phyloP scores from a whole-genome alignment of 92 coral and sea anemone genomes.

The Zoanthus solanderi region DNA sequence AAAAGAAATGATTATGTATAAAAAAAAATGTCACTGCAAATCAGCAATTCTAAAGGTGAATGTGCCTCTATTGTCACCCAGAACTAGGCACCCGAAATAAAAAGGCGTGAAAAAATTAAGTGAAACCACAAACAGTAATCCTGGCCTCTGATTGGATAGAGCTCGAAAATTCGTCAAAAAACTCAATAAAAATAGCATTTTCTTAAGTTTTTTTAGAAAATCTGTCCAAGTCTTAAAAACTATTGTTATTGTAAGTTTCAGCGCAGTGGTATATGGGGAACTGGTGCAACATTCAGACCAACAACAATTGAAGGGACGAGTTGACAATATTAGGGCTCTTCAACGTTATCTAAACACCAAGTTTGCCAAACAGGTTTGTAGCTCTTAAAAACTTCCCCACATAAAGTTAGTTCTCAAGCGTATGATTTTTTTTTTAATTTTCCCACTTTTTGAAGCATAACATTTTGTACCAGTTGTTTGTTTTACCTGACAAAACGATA shows the following conservation, averaged over 20 bases:
- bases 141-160: conserved; percentile 13
- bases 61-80: too few species aligned
- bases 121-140: conserved; percentile 2
- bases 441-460: conserved; percentile 36
- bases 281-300: conserved; percentile 24
- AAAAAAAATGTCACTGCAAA: too few species aligned
- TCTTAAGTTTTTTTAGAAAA: background rate
- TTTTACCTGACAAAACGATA: background rate
- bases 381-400: background rate
- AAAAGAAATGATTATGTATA: too few species aligned
- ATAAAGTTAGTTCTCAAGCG: background rate
- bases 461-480: background rate
- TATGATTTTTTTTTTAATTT: conserved; percentile 27
- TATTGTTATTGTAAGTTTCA: conserved; percentile 10
- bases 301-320: conserved; percentile 23
- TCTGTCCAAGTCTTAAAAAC: background rate
- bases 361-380: conserved; percentile 58
- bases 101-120: background rate
- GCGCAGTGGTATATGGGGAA: conserved; percentile 16
- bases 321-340: conserved; percentile 41
- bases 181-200: background rate
- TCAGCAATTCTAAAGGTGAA: too few species aligned
- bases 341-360: conserved; percentile 64
- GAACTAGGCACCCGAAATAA: background rate
- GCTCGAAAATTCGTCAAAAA: conserved; percentile 8